These are phyloP conservation scores for Leptodactylus fallax DNA, from an alignment of 2,797 vertebrate species.

Conservation along the genomic window DNA sequence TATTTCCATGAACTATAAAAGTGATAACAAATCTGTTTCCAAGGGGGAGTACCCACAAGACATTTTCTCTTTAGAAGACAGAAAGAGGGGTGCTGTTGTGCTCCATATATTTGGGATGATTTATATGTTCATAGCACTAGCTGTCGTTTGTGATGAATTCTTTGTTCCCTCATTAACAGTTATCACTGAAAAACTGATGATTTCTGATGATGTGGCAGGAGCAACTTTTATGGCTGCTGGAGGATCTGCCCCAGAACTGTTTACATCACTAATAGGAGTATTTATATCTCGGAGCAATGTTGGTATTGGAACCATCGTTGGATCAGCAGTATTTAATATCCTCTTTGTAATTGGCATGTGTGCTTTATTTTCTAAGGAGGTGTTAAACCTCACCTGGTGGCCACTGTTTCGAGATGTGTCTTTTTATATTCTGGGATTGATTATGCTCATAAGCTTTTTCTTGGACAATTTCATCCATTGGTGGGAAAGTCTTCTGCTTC, in stretches of 20 bases:
- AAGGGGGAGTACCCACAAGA: conserved; percentile 91
- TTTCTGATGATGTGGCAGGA: conserved; percentile 96
- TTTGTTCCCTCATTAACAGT: conserved; percentile 97
- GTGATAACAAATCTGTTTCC: conserved; percentile 71
- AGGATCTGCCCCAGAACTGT: conserved; percentile 96
- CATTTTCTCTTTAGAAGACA: conserved; percentile 84
- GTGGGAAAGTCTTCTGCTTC: conserved; percentile 90
- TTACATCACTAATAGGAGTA: conserved; percentile 97
- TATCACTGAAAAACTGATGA: conserved; percentile 93
- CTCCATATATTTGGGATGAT: conserved; percentile 97
- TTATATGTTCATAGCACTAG: conserved; percentile 99
- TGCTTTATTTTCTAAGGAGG: conserved; percentile 96
- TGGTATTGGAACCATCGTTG: conserved; percentile 97
- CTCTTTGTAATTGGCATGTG: conserved; percentile 99
- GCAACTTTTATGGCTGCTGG: conserved; percentile 99
- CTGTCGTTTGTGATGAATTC: conserved; percentile 98
- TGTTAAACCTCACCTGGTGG: conserved; percentile 98
- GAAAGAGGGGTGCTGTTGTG: conserved; percentile 87
- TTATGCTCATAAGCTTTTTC: conserved; percentile 97
- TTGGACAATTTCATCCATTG: conserved; percentile 94
- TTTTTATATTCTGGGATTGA: conserved; percentile 96
- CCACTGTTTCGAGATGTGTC: conserved; percentile 97
- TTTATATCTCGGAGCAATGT: conserved; percentile 99
- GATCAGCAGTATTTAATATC: conserved; percentile 98
- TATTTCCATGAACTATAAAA: conserved; percentile 76